Conservation (phyloP, 2,888 invertebrate genomes). For the Ornithoptera priamus region DNA sequence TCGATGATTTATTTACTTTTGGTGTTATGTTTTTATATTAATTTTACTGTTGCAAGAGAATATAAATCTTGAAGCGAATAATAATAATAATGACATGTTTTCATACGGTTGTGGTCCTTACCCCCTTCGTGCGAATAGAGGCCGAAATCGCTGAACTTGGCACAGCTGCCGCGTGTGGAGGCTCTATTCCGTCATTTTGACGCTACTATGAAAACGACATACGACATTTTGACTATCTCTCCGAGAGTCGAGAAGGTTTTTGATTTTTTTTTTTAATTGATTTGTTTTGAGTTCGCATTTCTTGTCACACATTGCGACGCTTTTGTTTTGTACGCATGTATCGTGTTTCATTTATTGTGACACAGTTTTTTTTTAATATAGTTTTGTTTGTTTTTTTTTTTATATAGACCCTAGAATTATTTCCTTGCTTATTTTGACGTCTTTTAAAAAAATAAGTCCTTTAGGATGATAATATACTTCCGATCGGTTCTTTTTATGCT, state of each 20-base stretch:
- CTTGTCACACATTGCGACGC: slow-evolving; percentile 10
- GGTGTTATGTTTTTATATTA: not conserved
- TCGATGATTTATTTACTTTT: slow-evolving; percentile 15
- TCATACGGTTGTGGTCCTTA: slow-evolving; percentile 51
- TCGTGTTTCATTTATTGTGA: slow-evolving; percentile 12
- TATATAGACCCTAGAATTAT: no score
- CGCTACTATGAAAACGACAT: slow-evolving; percentile 63
- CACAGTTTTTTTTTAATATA: no score
- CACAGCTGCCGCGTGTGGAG: slow-evolving; percentile 71
- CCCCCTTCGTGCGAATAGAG: slow-evolving; percentile 49
- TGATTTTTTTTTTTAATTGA: slow-evolving; percentile 37
- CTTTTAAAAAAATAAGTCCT: no score
- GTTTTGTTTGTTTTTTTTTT: no score
- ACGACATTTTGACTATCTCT: slow-evolving; percentile 68
- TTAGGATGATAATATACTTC: no score
- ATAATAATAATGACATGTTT: slow-evolving; percentile 23
- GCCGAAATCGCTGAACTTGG: slow-evolving; percentile 76
- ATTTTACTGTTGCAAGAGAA: slow-evolving; percentile 2
- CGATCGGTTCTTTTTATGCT: no score
- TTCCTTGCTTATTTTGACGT: no score
- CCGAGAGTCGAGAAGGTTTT: slow-evolving; percentile 70
- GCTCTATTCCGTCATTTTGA: slow-evolving; percentile 71
- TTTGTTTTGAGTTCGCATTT: slow-evolving; percentile 38
- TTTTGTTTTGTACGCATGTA: slow-evolving; percentile 29
- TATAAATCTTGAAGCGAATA: slow-evolving; percentile 7